Base-by-base conservation (phyloP, 1,140 invertebrate species). In the Heliconius hermathena region DNA sequence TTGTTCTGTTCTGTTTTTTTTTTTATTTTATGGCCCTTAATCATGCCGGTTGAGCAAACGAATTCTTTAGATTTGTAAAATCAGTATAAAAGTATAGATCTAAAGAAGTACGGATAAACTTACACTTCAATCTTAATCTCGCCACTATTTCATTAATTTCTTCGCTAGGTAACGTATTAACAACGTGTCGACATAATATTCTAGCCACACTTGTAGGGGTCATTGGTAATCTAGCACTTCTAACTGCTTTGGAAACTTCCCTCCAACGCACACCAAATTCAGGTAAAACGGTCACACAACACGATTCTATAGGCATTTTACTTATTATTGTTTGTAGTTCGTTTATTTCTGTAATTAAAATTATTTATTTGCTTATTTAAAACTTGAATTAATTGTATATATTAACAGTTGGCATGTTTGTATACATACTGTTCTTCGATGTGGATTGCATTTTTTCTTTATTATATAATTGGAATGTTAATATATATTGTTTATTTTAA, bases 231-330 rank as follows among this genome's bases (percentile, higher is more conserved):
- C 89, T 80, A 0, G 87, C 81, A 38, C 86, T 91, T 5, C 89
- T 80, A 0, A 94, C 82, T 0, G 87, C 87, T 0, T 79, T 75
- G 0, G 88, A 85, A 0, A 94, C 82, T 3, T 92, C 88, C 2
- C 80, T 49, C 92, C 92, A 94, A 16, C 78, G 74, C 0, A 94
- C 77, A 18, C 90, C 91, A 18, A 93, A 87, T 60, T 93, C 90
- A 2, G 91, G 87, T 0, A 91, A 70, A 0, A 87, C 88, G 0
- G 78, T 70, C 9, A 81, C 77, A 73, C 86, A 90, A 71, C 84
- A 90, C 1, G 89, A 75, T 29, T 87, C 80, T 0, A 92, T 60
- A 0, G 90, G 82, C 88, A 93, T 90, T 60, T 85, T 89, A 16
- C 83, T 86, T 70, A 94, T 86, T 2, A 91, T 83, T 0, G 29